Base-by-base conservation (phyloP, 64 coral and sea anemone species). In the Porites lutea region DNA sequence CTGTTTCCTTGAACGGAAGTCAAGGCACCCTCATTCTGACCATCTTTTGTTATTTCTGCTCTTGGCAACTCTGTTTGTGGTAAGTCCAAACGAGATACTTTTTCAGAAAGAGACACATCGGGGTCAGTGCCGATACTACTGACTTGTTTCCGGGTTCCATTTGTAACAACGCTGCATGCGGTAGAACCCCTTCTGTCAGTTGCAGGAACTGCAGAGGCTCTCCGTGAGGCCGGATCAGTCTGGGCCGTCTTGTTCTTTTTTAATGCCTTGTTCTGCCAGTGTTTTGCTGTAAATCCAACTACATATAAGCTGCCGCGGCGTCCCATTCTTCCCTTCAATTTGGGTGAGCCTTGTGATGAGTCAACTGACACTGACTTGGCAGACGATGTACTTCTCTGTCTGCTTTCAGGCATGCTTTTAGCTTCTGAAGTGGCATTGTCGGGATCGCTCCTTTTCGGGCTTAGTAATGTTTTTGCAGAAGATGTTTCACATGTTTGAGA, bases 221-320 rank as follows among this genome's bases (percentile, higher is more conserved):
- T 84, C 10, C 81, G 81, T n/a, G 81, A 84, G 4, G 18, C 46
- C 0, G 81, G 9, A 4, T 63, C 81, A 22, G 81, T 94, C 49
- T 55, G 76, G 18, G 52, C 88, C 49, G 80, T 8, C 44, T 93
- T 96, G 10, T 89, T 90, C 74, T 96, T 96, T 44, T 97, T 94
- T 18, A 97, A 72, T 46, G 95, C 95, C 54, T 94, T 94, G 22
- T 97, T 94, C 68, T 91, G 95, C 95, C 95, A 97, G 59, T 97
- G 95, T 75, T 97, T 97, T 0, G 95, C 95, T 4, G 95, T 97
- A 6, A 94, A 97, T 3, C 95, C 95, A n/a, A 97, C 95, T 4
- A 97, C 74, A 57, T 97, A 97, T 0, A 97, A 78, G 21, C 95
- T 97, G 2, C 95, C 95, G 8, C 95, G 92, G 66, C 95, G 84